Conservation (phyloP, 1,140 invertebrate genomes). For the Copidosoma floridanum region DNA sequence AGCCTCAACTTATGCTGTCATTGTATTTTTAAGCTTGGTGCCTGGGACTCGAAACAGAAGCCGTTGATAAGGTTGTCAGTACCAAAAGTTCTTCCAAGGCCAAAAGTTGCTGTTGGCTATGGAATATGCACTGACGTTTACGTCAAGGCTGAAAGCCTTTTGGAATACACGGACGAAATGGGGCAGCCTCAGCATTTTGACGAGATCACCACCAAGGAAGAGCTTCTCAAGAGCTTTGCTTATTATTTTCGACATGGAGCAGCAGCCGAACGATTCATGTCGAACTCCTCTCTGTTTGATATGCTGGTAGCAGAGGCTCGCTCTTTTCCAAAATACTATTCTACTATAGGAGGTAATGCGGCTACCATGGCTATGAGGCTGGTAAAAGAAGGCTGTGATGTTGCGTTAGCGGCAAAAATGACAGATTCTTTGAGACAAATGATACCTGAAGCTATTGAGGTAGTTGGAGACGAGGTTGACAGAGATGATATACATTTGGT, state of each 20-base stretch:
- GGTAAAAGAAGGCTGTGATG: constrained; percentile 73
- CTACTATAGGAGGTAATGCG: constrained; percentile 80
- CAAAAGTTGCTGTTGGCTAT: constrained; percentile 78
- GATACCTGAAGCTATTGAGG: constrained; percentile 61
- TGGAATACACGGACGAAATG: constrained; percentile 60
- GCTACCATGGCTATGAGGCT: constrained; percentile 81
- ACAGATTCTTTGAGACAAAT: constrained; percentile 55
- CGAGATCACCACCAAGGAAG: constrained; percentile 65
- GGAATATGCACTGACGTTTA: constrained; percentile 80
- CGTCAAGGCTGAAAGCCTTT: constrained; percentile 68
- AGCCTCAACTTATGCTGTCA: too few species aligned
- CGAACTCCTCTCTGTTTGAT: constrained; percentile 72
- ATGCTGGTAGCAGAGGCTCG: constrained; percentile 65
- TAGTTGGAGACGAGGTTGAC: constrained; percentile 64
- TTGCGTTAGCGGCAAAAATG: constrained; percentile 72
- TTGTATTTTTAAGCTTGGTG: too few species aligned
- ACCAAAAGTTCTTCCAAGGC: too few species aligned
- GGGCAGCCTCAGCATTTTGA: constrained; percentile 65
- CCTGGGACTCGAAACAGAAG: too few species aligned
- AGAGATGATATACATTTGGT: constrained; percentile 82
- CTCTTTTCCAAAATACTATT: constrained; percentile 61
- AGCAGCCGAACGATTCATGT: constrained; percentile 78
- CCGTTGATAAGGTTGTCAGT: too few species aligned
- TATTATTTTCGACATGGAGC: constrained; percentile 86
- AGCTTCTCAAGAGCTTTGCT: constrained; percentile 74